Percentiles rank a stretch among this genome's conserved stretches.
Evolutionary conservation across 2,797 vertebrate genomes (phyloP).

Genomic region (Spheniscus humboldti): DNA sequence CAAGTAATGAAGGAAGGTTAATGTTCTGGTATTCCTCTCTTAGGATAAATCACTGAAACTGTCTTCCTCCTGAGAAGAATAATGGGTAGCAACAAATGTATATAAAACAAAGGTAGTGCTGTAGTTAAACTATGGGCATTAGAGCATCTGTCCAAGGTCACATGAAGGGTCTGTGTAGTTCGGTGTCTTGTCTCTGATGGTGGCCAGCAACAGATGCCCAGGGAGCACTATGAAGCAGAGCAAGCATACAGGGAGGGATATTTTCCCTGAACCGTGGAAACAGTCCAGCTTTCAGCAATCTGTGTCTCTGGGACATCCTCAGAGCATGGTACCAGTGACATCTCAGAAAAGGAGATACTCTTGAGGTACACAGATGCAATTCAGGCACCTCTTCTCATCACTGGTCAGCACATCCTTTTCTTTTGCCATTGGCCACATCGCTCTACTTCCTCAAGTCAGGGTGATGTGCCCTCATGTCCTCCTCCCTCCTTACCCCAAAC

Average conservation of each 20-base stretch:
- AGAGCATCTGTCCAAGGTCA: not conserved
- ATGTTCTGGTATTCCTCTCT: not conserved
- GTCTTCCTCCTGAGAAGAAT: not conserved
- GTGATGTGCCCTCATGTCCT: not conserved
- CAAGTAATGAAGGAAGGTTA: not conserved
- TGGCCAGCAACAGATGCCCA: fast-evolving
- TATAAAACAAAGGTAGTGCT: not conserved
- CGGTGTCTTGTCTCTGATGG: not conserved
- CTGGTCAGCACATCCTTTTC: not conserved
- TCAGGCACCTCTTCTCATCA: not conserved
- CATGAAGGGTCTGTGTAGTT: not conserved
- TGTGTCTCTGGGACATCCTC: not conserved
- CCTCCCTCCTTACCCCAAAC: not conserved
- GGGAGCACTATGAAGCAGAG: not conserved
- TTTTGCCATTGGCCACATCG: not conserved
- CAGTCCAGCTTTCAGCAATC: not conserved
- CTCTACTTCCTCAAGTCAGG: not conserved
- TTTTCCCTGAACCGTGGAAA: not conserved
- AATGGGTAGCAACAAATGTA: not conserved
- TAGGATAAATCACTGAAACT: not conserved
- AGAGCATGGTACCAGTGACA: not conserved
- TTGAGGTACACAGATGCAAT: not conserved
- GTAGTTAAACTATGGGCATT: not conserved
- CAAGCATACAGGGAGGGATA: not conserved
- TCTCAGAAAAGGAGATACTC: not conserved